Base-by-base conservation (phyloP, 2,888 invertebrate genomes). In the Cryptophagus acutangulus region DNA sequence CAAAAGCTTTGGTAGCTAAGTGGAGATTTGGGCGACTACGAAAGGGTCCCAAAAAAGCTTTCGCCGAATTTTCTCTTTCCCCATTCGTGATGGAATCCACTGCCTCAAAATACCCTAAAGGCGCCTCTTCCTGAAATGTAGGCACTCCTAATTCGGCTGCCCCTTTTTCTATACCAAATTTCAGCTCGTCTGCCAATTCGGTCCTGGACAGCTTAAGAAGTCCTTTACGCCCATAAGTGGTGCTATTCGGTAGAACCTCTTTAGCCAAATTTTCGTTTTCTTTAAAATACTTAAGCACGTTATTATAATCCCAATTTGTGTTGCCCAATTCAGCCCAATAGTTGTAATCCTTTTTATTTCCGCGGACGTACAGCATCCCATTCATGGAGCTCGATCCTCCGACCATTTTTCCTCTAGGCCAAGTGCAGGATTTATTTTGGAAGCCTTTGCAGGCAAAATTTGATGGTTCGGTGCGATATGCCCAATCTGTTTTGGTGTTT, bases 381-480 rank as follows among this genome's bases (percentile, higher is more conserved):
- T 84, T 84, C 2, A 81, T 71, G 0, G 71, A 69, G 9, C 80
- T 78, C 1, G 74, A 71, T 0, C 85, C 86, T 0, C 86, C 86
- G 12, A 81, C 64, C 9, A 75, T 74, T 58, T 82, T 81, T 0
- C 80, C 80, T 13, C 77, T 67, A 0, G 76, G 71, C 76, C 76
- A 79, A 34, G 59, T 64, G 52, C 78, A 77, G 5, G 54, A 40
- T 12, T 60, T 58, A 5, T 62, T 54, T 9, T 51, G 57, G 36
- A 62, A 53, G 1, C 70, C 65, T 17, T 63, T 52, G 40, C 74
- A 73, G 13, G 59, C 59, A 2, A 52, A 50, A 2, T 61, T 45
- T 12, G 74, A 68, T 0, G 71, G 71, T 45, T 76, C 75, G 0
- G 73, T 67, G 40, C 65, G 52, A 58, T 75, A 78, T 20, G 55